These are phyloP conservation scores for Phoenicopterus ruber DNA, from an alignment of 2,113 vertebrate genomes.

Conservation along the genomic window DNA sequence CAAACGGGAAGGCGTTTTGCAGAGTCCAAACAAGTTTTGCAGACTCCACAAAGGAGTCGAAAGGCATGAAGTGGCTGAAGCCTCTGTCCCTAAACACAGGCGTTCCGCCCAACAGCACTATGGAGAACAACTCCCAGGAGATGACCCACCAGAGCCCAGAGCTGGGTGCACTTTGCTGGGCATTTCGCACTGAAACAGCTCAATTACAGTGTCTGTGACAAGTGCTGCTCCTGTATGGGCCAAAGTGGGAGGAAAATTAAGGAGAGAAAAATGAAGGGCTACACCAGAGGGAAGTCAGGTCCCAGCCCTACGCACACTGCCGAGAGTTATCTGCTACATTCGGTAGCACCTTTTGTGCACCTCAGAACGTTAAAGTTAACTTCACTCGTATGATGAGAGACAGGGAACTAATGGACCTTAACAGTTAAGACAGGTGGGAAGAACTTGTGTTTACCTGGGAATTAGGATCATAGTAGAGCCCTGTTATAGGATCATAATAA, in stretches of 20 bases:
- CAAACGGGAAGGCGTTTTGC: neutral
- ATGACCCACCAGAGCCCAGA: neutral
- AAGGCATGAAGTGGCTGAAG: neutral
- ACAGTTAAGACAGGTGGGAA: neutral
- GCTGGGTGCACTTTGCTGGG: neutral
- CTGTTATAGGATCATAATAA: constrained; percentile 93
- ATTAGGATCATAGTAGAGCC: constrained; percentile 95
- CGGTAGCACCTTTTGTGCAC: neutral
- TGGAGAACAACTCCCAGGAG: neutral
- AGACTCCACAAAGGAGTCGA: neutral
- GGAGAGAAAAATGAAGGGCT: neutral
- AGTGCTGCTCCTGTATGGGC: neutral
- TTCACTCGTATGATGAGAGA: neutral
- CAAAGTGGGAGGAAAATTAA: neutral
- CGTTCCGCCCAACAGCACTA: neutral
- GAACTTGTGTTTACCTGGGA: constrained; percentile 82
- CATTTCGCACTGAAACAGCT: neutral
- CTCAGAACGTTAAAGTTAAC: neutral
- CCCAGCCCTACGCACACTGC: neutral
- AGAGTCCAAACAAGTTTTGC: neutral
- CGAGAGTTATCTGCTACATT: neutral
- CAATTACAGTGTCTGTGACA: neutral
- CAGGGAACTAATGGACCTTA: neutral
- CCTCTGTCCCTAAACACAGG: neutral
- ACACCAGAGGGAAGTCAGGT: neutral